phyloP scores from a whole-genome alignment of 2,797 vertebrate genomes.

The Octomys mimax region DNA sequence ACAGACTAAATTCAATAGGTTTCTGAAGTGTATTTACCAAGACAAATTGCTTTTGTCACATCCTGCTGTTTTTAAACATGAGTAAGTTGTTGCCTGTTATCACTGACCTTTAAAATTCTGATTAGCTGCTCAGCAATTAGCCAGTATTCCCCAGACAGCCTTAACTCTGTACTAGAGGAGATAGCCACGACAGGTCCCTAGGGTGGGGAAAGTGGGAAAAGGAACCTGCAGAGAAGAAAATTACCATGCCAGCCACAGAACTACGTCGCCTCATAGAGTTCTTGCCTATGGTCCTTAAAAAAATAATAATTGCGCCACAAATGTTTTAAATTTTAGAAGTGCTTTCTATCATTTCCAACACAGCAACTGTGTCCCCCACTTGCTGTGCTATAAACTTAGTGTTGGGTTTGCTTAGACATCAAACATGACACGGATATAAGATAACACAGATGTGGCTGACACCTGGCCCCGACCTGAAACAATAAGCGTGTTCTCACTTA shows the following conservation, averaged over 20 bases:
- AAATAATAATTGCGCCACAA: constrained; percentile 1
- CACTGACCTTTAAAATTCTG: constrained; percentile 77
- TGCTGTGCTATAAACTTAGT: background rate
- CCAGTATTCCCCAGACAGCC: constrained; percentile 10
- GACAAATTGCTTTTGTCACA: constrained; percentile 77
- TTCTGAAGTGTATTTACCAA: constrained; percentile 74
- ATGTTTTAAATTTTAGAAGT: constrained; percentile 38
- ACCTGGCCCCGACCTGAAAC: background rate
- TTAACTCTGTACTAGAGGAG: constrained; percentile 15
- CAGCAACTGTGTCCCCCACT: background rate
- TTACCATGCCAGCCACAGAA: background rate
- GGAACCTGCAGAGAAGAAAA: constrained; percentile 37
- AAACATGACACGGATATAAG: constrained; percentile 9
- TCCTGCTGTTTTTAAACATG: constrained; percentile 71
- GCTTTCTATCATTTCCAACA: constrained; percentile 10
- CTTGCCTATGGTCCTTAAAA: constrained; percentile 39
- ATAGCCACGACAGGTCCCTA: background rate
- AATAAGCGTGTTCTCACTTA: background rate
- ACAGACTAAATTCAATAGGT: constrained; percentile 52
- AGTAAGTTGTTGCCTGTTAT: constrained; percentile 75
- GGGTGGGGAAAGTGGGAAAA: background rate
- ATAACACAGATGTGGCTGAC: background rate
- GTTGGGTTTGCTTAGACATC: background rate
- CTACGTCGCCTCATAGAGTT: background rate
- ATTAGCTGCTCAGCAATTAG: constrained; percentile 79